Percentiles rank a stretch among this genome's conserved stretches.
phyloP scores from a whole-genome alignment of 2,797 vertebrate genomes.

The Merluccius polli region DNA sequence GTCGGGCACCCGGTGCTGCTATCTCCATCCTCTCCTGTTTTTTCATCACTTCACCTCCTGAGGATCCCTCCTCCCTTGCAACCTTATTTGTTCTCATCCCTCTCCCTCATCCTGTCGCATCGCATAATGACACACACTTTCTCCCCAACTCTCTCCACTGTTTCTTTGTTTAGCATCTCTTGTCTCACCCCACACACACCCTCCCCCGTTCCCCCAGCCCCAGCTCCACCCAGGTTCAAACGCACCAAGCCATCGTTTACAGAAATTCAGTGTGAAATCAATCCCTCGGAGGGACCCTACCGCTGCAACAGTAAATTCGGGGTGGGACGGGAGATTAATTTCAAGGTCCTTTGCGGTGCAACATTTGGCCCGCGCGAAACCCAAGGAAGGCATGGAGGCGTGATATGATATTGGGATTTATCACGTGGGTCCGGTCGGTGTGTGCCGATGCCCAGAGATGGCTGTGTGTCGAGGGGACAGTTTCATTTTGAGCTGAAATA shows the following conservation, averaged over 20 bases:
- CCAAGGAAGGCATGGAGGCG: conserved; percentile 47
- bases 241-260: conserved; percentile 58
- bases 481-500: conserved; percentile 62
- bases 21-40: conserved; percentile 13
- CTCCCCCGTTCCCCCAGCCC: neutral
- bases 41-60: conserved; percentile 16
- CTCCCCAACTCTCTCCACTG: conserved; percentile 16
- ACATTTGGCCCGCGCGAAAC: conserved; percentile 46
- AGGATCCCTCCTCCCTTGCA: neutral
- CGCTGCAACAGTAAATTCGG: conserved; percentile 57
- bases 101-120: conserved; percentile 13
- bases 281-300: conserved; percentile 54
- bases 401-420: conserved; percentile 56
- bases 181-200: conserved; percentile 20
- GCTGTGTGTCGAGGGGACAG: conserved; percentile 49
- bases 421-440: conserved; percentile 33
- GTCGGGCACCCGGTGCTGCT: conserved; percentile 16
- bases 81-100: neutral
- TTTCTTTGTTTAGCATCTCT: conserved; percentile 39
- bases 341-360: conserved; percentile 54
- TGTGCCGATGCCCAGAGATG: conserved; percentile 22
- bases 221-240: neutral
- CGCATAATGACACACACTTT: too few relatives aligned
- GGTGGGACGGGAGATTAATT: conserved; percentile 61
- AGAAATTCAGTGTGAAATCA: conserved; percentile 66